Evolutionary conservation across 2,888 invertebrate species (phyloP).

Genomic region (Gasteruption jaculator): DNA sequence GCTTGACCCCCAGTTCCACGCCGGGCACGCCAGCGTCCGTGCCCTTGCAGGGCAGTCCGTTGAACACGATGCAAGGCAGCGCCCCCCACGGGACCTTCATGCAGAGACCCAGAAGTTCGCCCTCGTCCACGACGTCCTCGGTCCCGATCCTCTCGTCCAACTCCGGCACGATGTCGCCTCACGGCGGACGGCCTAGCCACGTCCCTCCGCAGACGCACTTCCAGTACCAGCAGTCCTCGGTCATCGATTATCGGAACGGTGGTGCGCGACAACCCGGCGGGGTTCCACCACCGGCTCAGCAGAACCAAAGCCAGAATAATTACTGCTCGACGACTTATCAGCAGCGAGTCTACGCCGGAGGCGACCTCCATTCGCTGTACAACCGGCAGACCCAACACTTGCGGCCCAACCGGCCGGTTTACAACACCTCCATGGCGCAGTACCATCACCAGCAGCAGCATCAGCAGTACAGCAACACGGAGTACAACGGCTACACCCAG

Average conservation of each 20-base stretch:
- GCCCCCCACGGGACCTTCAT: conserved; percentile 54
- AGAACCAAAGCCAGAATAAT: conserved; percentile 34
- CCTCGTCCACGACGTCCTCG: conserved; percentile 59
- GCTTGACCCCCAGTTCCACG: conserved; percentile 62
- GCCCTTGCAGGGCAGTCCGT: conserved; percentile 59
- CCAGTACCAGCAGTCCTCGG: conserved; percentile 38
- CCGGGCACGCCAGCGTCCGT: conserved; percentile 62
- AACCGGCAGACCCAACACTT: conserved; percentile 40
- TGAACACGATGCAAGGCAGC: conserved; percentile 49
- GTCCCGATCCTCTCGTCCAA: conserved; percentile 54
- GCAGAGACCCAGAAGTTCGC: conserved; percentile 62
- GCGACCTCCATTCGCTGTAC: conserved; percentile 43
- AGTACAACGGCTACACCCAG: conserved; percentile 56
- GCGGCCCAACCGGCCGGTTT: conserved; percentile 35
- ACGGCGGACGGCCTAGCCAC: conserved; percentile 32
- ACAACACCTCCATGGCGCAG: conserved; percentile 49
- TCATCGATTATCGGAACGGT: conserved; percentile 46
- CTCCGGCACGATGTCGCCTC: conserved; percentile 38
- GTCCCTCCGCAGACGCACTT: conserved; percentile 38
- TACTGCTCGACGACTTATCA: conserved; percentile 43
- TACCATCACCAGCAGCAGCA: conserved; percentile 55
- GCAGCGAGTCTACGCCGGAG: conserved; percentile 38
- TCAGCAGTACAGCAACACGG: conserved; percentile 49
- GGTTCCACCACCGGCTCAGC: conserved; percentile 33
- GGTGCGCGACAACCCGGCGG: conserved; percentile 35